Evolutionary conservation across 92 coral and sea anemone genomes (phyloP).

Genomic region (Muricea muricata): DNA sequence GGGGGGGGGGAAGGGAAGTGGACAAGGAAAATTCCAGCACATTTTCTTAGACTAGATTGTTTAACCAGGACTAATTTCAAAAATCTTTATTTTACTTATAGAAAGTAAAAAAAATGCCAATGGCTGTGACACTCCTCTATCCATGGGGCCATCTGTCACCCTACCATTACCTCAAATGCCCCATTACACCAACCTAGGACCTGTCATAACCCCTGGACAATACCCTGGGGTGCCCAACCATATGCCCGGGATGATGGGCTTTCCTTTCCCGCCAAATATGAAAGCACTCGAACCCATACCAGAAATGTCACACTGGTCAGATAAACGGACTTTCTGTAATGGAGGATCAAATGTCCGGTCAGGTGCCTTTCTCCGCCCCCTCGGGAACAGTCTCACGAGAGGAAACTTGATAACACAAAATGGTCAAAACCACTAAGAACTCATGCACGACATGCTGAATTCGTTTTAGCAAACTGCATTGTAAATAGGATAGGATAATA

Average conservation of each 20-base stretch:
- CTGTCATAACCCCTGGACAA: conserved; percentile 86
- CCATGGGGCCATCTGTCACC: conserved; percentile 67
- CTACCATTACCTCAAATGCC: conserved; percentile 90
- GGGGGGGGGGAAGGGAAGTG: not conserved
- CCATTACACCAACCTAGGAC: conserved; percentile 67
- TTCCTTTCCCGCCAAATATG: conserved; percentile 81
- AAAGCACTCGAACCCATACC: conserved; percentile 86
- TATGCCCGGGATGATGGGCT: conserved; percentile 85
- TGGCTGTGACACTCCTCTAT: conserved; percentile 43
- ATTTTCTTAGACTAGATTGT: no score
- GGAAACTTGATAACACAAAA: conserved; percentile 71
- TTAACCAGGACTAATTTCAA: not conserved
- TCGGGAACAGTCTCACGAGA: conserved; percentile 79
- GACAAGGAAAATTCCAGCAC: no score
- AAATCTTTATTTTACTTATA: no score
- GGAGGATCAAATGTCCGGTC: conserved; percentile 87
- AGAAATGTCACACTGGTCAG: conserved; percentile 80
- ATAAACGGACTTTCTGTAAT: conserved; percentile 68
- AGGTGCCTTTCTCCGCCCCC: conserved; percentile 81
- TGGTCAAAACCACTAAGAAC: conserved; percentile 99
- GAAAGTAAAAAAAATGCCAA: conserved; percentile 25
- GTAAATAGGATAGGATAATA: not conserved
- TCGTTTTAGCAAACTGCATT: conserved; percentile 62
- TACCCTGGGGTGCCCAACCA: conserved; percentile 86
- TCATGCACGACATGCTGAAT: conserved; percentile 99